Evolutionary conservation across 2,113 vertebrate species (phyloP), one percentile per base, ranked within the genome.

Genomic region (Ictalurus furcatus): DNA sequence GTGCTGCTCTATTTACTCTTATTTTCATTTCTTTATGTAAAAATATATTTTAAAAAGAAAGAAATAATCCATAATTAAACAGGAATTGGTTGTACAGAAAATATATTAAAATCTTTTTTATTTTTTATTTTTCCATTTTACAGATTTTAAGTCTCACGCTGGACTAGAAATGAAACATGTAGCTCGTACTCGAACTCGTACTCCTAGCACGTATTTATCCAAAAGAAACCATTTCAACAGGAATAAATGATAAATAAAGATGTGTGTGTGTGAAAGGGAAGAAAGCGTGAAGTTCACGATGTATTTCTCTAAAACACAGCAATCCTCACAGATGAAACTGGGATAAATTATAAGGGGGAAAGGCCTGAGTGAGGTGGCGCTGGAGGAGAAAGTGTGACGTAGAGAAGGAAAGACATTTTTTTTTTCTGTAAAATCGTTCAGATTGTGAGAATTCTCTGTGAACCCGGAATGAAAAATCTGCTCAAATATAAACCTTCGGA

Each of bases 351-450:
- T 23, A 59, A 48, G n/a, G 58, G 30, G 5, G 25, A 63, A 44
- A 63, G 83, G 83, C 59, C 80, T 59, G 79, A 30, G 28, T 19
- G 81, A 84, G 52, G 79, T 81, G 80, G 80, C 80, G 9, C 1
- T 8, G 17, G 54, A 63, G 37, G 23, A 84, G 83, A 65, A 44
- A 9, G 61, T 44, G 37, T 28, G 58, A 16, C 13, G 58, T 65
- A 44, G 59, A 84, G 23, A 44, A 80, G 25, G 65, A 63, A 84
- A 59, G 17, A 21, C 40, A 5, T 44, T 44, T 4, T 44, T 44
- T 4, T 44, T 4, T 44, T 44, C 54, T 59, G 8, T 34, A 37
- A 30, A 84, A 63, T 61, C 82, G 16, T 84, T 54, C 14, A 80
- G 25, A 54, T 48, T 40, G 73, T 76, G 7, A 28, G 23, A 78